Evolutionary conservation across 2,888 invertebrate species (phyloP).

Genomic region (Eupelmus urozonus): DNA sequence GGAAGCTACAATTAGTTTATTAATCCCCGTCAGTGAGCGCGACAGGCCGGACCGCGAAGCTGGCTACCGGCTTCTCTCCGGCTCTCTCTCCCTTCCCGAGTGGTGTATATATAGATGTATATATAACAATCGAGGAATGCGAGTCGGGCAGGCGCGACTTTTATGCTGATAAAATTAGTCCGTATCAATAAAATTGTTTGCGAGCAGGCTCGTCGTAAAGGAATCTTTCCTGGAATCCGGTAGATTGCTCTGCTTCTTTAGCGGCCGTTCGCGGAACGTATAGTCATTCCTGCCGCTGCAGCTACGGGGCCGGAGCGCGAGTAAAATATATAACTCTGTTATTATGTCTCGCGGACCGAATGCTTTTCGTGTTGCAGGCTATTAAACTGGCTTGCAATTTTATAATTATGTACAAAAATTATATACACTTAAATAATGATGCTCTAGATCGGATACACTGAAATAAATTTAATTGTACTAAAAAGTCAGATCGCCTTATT

Average conservation of each 20-base stretch:
- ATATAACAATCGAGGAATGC: conserved; percentile 39
- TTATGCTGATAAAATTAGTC: conserved; percentile 42
- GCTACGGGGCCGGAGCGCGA: neutral
- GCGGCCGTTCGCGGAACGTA: no score
- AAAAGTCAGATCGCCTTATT: neutral
- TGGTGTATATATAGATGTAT: conserved; percentile 2
- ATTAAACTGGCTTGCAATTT: conserved; percentile 10
- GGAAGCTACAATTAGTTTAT: conserved; percentile 77
- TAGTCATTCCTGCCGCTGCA: no score
- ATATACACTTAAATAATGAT: neutral
- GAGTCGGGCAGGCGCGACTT: conserved; percentile 23
- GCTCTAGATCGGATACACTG: no score
- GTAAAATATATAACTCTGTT: conserved; percentile 43
- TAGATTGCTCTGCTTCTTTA: neutral
- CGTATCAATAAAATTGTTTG: conserved; percentile 41
- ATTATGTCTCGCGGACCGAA: conserved; percentile 26
- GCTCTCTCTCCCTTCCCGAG: neutral
- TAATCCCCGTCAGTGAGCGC: conserved; percentile 65
- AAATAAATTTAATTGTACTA: neutral
- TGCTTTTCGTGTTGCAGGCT: conserved; percentile 15
- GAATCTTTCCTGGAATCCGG: conserved; percentile 31
- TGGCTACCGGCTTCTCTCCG: neutral
- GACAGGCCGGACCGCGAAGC: neutral
- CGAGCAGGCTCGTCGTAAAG: conserved; percentile 41
- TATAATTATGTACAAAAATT: neutral